These are phyloP conservation scores for Microtus richardsoni DNA, from an alignment of 2,113 vertebrate genomes.

Conservation along the genomic window DNA sequence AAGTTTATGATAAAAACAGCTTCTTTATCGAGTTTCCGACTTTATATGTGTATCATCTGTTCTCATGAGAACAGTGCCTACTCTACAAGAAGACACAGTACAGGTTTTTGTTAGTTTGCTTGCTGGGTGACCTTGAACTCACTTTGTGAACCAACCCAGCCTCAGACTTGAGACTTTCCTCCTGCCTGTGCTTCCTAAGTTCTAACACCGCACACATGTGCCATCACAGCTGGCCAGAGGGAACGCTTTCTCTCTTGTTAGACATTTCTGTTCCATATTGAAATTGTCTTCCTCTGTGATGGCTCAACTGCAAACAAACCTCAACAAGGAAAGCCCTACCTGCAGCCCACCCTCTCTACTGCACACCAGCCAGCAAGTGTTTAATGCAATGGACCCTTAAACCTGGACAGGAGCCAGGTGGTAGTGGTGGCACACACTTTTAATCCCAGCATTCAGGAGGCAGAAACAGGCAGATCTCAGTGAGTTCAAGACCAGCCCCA, in stretches of 20 bases:
- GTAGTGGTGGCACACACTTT: too few relatives aligned
- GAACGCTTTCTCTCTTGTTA: not conserved
- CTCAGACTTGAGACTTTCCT: not conserved
- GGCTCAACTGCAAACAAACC: not conserved
- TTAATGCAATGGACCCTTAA: not conserved
- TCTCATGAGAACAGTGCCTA: not conserved
- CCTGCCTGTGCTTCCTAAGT: not conserved
- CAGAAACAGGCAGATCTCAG: too few relatives aligned
- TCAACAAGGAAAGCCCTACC: not conserved
- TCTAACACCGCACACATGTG: too few relatives aligned
- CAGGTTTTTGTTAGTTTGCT: not conserved
- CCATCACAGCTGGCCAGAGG: not conserved
- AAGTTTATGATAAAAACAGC: not conserved
- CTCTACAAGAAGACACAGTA: not conserved
- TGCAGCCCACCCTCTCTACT: too few relatives aligned
- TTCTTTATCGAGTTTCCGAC: not conserved
- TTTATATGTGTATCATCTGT: not conserved
- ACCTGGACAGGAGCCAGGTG: not conserved
- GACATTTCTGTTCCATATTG: not conserved
- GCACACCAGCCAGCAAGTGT: not conserved
- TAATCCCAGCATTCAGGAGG: too few relatives aligned
- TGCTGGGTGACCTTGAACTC: not conserved
- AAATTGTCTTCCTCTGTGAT: not conserved
- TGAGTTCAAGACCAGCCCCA: fast-evolving
- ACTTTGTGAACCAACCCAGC: not conserved